phyloP scores from a whole-genome alignment of 2,797 vertebrate genomes.

The Rhabdophis nuchalis region DNA sequence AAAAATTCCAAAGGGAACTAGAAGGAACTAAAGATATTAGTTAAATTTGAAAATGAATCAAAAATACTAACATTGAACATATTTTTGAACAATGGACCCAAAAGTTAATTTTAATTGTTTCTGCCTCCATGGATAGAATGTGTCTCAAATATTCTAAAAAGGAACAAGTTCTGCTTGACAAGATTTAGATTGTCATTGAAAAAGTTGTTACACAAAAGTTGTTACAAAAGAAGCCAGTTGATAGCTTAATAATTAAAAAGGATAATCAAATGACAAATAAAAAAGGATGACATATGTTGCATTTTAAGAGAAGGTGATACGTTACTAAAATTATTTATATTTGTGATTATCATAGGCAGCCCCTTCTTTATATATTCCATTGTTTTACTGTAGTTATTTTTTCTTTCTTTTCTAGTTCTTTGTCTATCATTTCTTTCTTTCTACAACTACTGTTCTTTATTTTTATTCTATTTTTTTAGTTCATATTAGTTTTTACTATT shows the following conservation, averaged over 20 bases:
- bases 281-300: not conserved
- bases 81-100: not conserved
- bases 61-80: not conserved
- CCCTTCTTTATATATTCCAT: not conserved
- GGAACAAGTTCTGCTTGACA: not conserved
- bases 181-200: not conserved
- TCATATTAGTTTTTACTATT: not conserved
- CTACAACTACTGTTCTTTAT: not conserved
- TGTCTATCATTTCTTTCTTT: not conserved
- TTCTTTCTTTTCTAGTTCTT: not conserved
- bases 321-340: not conserved
- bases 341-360: not conserved
- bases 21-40: not conserved
- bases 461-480: not conserved
- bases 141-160: not conserved
- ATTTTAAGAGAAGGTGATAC: not conserved
- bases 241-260: not conserved
- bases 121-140: not conserved
- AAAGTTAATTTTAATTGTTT: not conserved
- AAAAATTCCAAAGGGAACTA: not conserved
- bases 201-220: not conserved
- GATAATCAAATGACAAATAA: not conserved
- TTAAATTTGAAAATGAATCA: not conserved
- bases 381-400: not conserved
- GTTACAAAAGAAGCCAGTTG: not conserved